A percentile compares a stretch with the other conserved stretches of the same genome.
These are phyloP conservation scores for Ctenicera cuprea DNA, from an alignment of 2,888 invertebrate genomes.

Conservation along the genomic window DNA sequence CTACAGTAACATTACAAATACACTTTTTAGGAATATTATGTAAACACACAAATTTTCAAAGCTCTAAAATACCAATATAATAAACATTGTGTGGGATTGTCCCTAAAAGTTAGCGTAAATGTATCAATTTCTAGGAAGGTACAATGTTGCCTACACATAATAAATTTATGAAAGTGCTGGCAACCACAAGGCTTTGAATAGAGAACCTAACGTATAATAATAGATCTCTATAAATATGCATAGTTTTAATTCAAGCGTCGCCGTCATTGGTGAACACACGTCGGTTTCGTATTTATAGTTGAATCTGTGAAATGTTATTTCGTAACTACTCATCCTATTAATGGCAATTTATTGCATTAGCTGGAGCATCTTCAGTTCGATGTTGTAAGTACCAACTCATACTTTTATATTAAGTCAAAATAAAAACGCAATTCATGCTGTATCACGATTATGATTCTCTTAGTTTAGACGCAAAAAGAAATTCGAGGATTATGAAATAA, in stretches of 20 bases:
- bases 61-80: not conserved
- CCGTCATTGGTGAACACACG: conserved; percentile 45
- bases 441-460: too few species aligned
- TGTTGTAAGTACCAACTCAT: too few species aligned
- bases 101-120: too few species aligned
- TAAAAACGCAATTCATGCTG: too few species aligned
- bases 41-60: not conserved
- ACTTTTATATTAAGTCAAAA: too few species aligned
- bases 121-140: not conserved
- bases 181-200: conserved; percentile 21
- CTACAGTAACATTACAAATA: too few species aligned
- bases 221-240: conserved; percentile 52
- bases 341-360: conserved; percentile 2
- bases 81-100: too few species aligned
- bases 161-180: conserved; percentile 43
- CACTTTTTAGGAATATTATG: too few species aligned
- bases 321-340: conserved; percentile 4
- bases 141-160: not conserved
- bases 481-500: too few species aligned
- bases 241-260: conserved; percentile 51
- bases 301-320: conserved; percentile 45
- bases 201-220: conserved; percentile 46
- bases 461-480: too few species aligned
- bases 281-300: conserved; percentile 46
- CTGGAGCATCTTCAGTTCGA: not conserved